Base-by-base conservation (phyloP, 2,888 invertebrate species). In the Tuta absoluta region DNA sequence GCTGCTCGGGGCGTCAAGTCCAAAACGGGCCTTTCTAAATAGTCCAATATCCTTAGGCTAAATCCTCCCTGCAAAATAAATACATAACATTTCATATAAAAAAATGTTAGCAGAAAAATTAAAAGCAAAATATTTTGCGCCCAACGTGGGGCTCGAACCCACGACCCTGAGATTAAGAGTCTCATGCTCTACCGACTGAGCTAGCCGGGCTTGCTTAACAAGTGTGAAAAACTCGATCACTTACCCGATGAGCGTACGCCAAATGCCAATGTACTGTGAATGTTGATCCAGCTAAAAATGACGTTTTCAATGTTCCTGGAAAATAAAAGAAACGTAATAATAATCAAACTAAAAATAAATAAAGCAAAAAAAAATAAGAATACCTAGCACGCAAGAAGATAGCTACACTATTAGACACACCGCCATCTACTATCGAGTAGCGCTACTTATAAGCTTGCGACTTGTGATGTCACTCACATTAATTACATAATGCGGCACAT, bases 211-310 rank as follows among this genome's bases (percentile, higher is more conserved):
- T 80, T 74, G 0, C 0, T 24, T 0, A 17, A 4, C 11, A 14
- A 21, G 2, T 23, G 3, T 1, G n/a, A 82, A 86, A 80, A 69
- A 74, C 67, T 65, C 0, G 38, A 69, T 71, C 0, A 81, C 87
- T 88, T 85, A 89, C 89, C 91, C 94, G 93, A 81, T 98, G 98
- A 5, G 98, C 97, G 89, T 98, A 98, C 12, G 98, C 97, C 76
- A 98, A 93, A 87, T 98, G 98, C 98, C 98, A 98, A 68, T 97
- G 95, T 60, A 98, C 95, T 86, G 96, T 98, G 78, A 98, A 95
- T 68, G 93, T 93, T 68, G 97, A 95, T 63, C 98, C 98, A 19
- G 97, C 94, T 68, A 96, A 83, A 75, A 98, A 92, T 23, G 96
- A 94, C 41, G 98, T 98, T 83, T 94, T 94, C 77, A 95, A 92